A percentile compares a stretch with the other conserved stretches of the same genome.
Conservation (phyloP, 2,113 vertebrate genomes). For the Hipposideros armiger region DNA sequence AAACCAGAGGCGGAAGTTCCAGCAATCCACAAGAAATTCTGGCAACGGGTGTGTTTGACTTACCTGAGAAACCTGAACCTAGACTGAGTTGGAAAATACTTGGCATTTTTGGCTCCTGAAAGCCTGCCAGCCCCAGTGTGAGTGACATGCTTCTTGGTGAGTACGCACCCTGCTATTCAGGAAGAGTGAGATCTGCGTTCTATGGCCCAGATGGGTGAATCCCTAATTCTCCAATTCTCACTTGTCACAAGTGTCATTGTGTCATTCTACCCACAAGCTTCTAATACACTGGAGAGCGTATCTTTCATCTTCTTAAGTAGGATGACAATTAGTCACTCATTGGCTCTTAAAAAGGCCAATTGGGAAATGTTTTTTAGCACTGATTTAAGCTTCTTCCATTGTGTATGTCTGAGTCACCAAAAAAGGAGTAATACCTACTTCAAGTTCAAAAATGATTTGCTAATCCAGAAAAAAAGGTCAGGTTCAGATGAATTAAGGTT, state of each 20-base stretch:
- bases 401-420: conserved; percentile 48
- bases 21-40: neutral
- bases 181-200: neutral
- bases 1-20: neutral
- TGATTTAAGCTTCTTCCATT: conserved; percentile 31
- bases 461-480: conserved; percentile 7
- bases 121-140: neutral
- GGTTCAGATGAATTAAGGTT: conserved; percentile 2
- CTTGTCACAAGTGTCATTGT: neutral
- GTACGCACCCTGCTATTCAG: neutral
- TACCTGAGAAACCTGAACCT: conserved; percentile 35
- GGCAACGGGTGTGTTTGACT: neutral
- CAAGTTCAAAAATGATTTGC: conserved; percentile 58
- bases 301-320: conserved; percentile 43
- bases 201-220: neutral
- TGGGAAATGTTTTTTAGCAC: conserved; percentile 47
- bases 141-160: neutral
- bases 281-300: neutral
- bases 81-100: conserved; percentile 4
- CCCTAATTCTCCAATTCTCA: neutral
- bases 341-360: neutral
- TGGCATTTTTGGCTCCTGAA: conserved; percentile 9
- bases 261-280: conserved; percentile 67
- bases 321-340: conserved; percentile 56
- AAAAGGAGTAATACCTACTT: conserved; percentile 10